phyloP scores from a whole-genome alignment of 2,888 invertebrate genomes.

The Flabesymbios commensalis region DNA sequence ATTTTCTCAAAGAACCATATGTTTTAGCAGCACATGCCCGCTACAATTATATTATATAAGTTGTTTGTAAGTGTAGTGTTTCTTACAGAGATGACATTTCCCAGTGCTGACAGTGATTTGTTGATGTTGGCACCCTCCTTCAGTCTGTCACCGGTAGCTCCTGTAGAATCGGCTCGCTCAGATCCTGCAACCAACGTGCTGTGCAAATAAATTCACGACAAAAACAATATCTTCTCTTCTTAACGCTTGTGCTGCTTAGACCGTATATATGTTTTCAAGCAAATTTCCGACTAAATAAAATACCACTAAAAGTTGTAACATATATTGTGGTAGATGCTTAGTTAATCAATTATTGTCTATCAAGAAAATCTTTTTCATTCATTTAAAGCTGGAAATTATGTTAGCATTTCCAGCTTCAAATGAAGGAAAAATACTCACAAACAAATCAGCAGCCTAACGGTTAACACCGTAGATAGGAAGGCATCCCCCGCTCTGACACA shows the following conservation, averaged over 20 bases:
- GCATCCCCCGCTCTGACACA: too few relatives aligned
- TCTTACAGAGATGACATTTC: conserved; percentile 62
- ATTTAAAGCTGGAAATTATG: too few relatives aligned
- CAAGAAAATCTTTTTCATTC: too few relatives aligned
- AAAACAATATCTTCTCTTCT: background rate
- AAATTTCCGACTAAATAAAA: background rate
- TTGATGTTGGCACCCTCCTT: conserved; percentile 63
- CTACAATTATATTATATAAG: too few relatives aligned
- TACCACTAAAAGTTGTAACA: too few relatives aligned
- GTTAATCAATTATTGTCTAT: too few relatives aligned
- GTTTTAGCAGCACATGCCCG: background rate
- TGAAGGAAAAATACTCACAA: too few relatives aligned
- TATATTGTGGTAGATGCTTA: too few relatives aligned
- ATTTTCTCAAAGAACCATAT: background rate
- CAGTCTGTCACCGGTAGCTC: conserved; percentile 61
- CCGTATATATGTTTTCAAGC: background rate
- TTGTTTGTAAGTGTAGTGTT: too few relatives aligned
- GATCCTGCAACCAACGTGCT: conserved; percentile 55
- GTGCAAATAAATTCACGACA: background rate
- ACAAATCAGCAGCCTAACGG: too few relatives aligned
- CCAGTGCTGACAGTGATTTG: conserved; percentile 61
- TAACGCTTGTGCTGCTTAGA: background rate
- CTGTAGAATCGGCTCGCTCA: conserved; percentile 62
- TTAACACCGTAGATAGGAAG: too few relatives aligned
- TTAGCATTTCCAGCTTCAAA: too few relatives aligned